A percentile compares a stretch with the other conserved stretches of the same genome.
Conservation (phyloP, 2,113 vertebrate species). For the Acanthisitta chloris region DNA sequence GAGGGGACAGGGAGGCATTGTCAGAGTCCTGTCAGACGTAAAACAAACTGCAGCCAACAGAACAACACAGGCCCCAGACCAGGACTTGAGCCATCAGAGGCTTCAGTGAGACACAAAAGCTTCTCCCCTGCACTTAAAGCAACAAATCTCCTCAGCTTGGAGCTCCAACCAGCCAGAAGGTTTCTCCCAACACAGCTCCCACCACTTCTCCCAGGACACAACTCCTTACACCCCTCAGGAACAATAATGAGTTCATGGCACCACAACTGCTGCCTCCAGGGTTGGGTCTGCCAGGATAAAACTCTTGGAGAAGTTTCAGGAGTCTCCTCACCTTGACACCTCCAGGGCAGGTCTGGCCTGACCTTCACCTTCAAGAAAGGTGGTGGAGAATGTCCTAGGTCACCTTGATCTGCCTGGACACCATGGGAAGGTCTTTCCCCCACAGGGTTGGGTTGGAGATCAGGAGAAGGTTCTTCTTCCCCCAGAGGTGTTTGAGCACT, state of each 20-base stretch:
- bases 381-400: neutral
- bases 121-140: neutral
- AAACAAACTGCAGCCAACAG: neutral
- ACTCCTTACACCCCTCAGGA: neutral
- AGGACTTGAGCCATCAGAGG: accelerated
- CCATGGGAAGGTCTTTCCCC: too few relatives aligned
- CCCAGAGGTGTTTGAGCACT: too few relatives aligned
- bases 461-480: too few relatives aligned
- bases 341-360: neutral
- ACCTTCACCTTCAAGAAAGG: neutral
- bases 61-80: neutral
- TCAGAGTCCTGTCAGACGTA: accelerated
- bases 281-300: neutral
- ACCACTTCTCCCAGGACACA: neutral
- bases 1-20: neutral
- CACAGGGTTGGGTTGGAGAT: too few relatives aligned
- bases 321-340: neutral
- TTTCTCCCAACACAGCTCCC: neutral
- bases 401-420: neutral
- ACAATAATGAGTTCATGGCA: neutral
- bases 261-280: neutral
- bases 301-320: neutral
- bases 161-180: neutral
- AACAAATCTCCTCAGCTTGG: neutral
- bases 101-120: neutral